These are phyloP conservation scores for Clistopyga incitator DNA, from an alignment of 2,888 invertebrate genomes.

Conservation along the genomic window DNA sequence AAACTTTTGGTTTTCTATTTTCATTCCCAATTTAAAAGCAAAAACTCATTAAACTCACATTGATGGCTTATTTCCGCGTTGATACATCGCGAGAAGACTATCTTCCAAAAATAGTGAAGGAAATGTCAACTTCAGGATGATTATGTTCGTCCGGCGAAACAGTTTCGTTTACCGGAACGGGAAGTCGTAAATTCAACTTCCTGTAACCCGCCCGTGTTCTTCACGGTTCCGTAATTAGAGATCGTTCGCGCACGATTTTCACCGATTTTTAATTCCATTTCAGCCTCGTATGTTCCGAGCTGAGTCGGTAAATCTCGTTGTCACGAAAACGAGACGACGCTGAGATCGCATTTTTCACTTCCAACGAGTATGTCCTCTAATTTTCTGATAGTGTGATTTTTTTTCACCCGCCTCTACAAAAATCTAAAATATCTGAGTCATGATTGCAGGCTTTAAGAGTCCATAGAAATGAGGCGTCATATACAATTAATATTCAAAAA, in stretches of 20 bases:
- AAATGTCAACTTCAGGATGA: slow-evolving; percentile 12
- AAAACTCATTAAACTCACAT: neutral
- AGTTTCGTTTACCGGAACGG: slow-evolving; percentile 47
- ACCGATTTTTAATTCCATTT: slow-evolving; percentile 32
- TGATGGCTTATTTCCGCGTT: neutral
- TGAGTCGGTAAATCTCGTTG: neutral
- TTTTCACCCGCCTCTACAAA: neutral
- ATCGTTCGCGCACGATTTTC: slow-evolving; percentile 27
- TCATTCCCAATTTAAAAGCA: too few species aligned
- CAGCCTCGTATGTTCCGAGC: slow-evolving; percentile 16
- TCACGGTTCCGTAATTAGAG: slow-evolving; percentile 55
- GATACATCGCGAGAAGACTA: neutral
- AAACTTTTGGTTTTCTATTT: too few species aligned
- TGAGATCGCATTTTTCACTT: slow-evolving; percentile 1
- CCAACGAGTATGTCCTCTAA: neutral
- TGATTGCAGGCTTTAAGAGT: too few species aligned
- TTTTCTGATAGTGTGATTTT: neutral
- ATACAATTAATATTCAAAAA: too few species aligned
- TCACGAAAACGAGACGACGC: slow-evolving; percentile 43
- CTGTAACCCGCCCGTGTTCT: slow-evolving; percentile 10
- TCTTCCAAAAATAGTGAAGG: slow-evolving; percentile 22
- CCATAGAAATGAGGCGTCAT: too few species aligned
- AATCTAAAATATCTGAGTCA: too few species aligned
- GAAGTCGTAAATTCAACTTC: slow-evolving; percentile 60
- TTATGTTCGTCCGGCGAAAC: slow-evolving; percentile 21